phyloP scores from a whole-genome alignment of 1,140 invertebrate genomes.

The Hylaeus anthracinus region DNA sequence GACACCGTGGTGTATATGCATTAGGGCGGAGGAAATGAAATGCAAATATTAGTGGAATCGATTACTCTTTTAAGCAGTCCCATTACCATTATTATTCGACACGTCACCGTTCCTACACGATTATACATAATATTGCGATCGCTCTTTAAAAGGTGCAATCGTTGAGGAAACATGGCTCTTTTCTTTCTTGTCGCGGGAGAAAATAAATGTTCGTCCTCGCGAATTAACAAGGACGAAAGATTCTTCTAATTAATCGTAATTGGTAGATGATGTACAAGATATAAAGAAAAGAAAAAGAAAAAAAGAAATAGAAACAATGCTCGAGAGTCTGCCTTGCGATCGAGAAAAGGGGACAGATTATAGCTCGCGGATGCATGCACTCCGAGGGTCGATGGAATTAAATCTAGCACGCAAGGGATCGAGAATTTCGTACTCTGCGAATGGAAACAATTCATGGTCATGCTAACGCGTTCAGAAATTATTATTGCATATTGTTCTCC shows the following conservation, averaged over 20 bases:
- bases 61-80: conserved; percentile 37
- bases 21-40: conserved; percentile 18
- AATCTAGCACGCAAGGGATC: conserved; percentile 54
- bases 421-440: conserved; percentile 12
- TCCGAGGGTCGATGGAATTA: conserved; percentile 51
- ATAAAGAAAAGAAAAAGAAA: conserved; percentile 1
- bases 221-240: too few relatives aligned
- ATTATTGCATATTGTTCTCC: conserved; percentile 32
- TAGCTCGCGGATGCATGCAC: conserved; percentile 51
- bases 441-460: conserved; percentile 14
- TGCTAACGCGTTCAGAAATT: conserved; percentile 38
- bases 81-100: conserved; percentile 43
- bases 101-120: conserved; percentile 21
- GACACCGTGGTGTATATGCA: conserved; percentile 8
- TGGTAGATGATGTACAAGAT: not conserved
- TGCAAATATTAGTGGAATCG: conserved; percentile 41
- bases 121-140: too few relatives aligned
- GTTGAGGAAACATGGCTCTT: too few relatives aligned
- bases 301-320: conserved; percentile 17
- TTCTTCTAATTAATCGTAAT: too few relatives aligned
- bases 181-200: too few relatives aligned
- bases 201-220: too few relatives aligned
- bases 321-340: conserved; percentile 5
- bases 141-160: too few relatives aligned
- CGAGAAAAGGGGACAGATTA: conserved; percentile 10